phyloP scores from a whole-genome alignment of 2,888 invertebrate species.

The Harpalus rubripes region DNA sequence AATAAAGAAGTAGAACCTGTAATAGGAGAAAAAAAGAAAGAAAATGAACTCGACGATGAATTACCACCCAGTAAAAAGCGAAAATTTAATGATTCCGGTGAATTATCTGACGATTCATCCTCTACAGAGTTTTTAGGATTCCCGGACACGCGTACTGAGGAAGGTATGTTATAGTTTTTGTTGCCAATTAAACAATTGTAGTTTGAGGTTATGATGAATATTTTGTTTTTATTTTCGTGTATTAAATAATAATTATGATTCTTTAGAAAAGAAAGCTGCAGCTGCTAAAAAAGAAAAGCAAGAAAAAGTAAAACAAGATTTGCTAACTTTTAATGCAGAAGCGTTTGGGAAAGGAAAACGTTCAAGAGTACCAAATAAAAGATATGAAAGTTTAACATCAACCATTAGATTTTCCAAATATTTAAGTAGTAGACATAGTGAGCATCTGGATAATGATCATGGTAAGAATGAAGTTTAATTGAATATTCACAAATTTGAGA shows the following conservation, averaged over 20 bases:
- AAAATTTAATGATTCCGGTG: constrained; percentile 60
- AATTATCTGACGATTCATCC: constrained; percentile 46
- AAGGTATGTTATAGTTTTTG: constrained; percentile 49
- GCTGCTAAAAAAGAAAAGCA: constrained; percentile 57
- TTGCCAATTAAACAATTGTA: background rate
- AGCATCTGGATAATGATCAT: constrained; percentile 43
- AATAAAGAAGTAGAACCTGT: constrained; percentile 35
- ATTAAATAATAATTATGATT: constrained; percentile 63
- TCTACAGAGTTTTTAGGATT: constrained; percentile 61
- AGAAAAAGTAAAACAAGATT: constrained; percentile 34
- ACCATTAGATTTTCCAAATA: constrained; percentile 47
- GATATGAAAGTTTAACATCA: constrained; percentile 75
- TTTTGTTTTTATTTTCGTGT: constrained; percentile 54
- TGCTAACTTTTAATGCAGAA: constrained; percentile 48
- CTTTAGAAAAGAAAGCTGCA: constrained; percentile 44
- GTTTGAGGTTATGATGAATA: constrained; percentile 37
- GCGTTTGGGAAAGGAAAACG: constrained; percentile 76
- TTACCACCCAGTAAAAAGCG: constrained; percentile 41
- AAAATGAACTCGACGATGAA: constrained; percentile 30
- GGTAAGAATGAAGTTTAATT: constrained; percentile 24
- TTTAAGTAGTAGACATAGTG: constrained; percentile 20
- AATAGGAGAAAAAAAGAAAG: constrained; percentile 21
- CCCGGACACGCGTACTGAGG: constrained; percentile 57
- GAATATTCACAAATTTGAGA: background rate
- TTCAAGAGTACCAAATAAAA: constrained; percentile 76